Conservation (phyloP, 1,140 invertebrate genomes). For the Bradysia coprophila region DNA sequence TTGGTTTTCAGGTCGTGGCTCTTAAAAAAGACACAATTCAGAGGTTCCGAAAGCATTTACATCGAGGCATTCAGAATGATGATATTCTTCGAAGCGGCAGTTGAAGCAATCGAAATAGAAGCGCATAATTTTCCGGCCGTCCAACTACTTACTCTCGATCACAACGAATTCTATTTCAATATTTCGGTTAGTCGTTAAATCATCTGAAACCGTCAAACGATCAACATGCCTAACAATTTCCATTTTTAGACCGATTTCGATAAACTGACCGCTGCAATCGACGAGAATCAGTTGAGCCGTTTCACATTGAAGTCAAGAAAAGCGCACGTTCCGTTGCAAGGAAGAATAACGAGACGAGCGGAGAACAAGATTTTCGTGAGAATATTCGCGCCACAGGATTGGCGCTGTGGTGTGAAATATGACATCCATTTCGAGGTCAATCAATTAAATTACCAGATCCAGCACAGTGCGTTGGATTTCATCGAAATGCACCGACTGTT, state of each 20-base stretch:
- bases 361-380: not conserved
- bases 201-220: not conserved
- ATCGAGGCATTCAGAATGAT: conserved; percentile 16
- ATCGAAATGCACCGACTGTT: not conserved
- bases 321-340: not conserved
- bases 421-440: conserved; percentile 34
- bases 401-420: conserved; percentile 11
- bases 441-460: conserved; percentile 1
- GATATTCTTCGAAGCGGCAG: conserved; percentile 1
- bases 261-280: not conserved
- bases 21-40: not conserved
- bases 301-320: not conserved
- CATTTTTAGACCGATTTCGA: not conserved
- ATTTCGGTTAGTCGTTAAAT: not conserved
- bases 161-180: not conserved
- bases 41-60: not conserved
- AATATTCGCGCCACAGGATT: not conserved
- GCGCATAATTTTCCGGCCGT: not conserved
- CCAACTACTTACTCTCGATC: not conserved
- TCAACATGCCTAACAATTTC: not conserved
- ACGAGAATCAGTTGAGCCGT: not conserved
- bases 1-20: not conserved
- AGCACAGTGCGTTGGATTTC: not conserved
- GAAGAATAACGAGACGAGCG: not conserved
- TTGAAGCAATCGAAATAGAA: not conserved